Evolutionary conservation across 2,797 vertebrate species (phyloP).

Genomic region (Acropternis orthonyx): DNA sequence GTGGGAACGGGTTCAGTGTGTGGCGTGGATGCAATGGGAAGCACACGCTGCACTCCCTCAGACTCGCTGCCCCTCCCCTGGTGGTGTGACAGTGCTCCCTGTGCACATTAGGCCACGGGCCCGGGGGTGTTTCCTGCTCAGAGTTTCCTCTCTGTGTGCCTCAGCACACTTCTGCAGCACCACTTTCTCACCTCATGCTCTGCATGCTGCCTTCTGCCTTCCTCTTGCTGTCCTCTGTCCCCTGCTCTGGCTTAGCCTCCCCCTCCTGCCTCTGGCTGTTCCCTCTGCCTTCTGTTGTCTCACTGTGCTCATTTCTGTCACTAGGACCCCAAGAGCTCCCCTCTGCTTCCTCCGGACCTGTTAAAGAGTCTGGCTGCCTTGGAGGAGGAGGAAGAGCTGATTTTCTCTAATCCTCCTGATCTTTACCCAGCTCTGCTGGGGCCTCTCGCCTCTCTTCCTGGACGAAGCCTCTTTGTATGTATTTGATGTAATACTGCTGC

Average conservation of each 20-base stretch:
- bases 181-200: neutral
- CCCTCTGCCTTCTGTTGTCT: slow-evolving; percentile 67
- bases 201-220: slow-evolving; percentile 12
- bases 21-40: neutral
- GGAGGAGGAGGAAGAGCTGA: slow-evolving; percentile 98
- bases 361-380: slow-evolving; percentile 99
- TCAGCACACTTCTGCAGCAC: neutral
- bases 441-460: slow-evolving; percentile 94
- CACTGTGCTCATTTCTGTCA: slow-evolving; percentile 83
- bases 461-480: slow-evolving; percentile 99
- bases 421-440: slow-evolving; percentile 97
- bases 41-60: neutral
- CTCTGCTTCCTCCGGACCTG: slow-evolving; percentile 99
- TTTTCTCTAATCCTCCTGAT: slow-evolving; percentile 98
- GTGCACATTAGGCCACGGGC: fast-evolving
- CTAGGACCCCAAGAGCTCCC: slow-evolving; percentile 97
- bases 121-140: neutral
- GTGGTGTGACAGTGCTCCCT: neutral
- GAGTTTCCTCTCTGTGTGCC: neutral
- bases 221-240: neutral
- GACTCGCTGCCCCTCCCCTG: neutral
- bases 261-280: neutral
- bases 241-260: neutral
- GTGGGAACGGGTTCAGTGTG: neutral
- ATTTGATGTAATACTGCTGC: slow-evolving; percentile 78